These are phyloP conservation scores for Tenthredo amoena DNA, from an alignment of 2,888 invertebrate species.

Conservation along the genomic window DNA sequence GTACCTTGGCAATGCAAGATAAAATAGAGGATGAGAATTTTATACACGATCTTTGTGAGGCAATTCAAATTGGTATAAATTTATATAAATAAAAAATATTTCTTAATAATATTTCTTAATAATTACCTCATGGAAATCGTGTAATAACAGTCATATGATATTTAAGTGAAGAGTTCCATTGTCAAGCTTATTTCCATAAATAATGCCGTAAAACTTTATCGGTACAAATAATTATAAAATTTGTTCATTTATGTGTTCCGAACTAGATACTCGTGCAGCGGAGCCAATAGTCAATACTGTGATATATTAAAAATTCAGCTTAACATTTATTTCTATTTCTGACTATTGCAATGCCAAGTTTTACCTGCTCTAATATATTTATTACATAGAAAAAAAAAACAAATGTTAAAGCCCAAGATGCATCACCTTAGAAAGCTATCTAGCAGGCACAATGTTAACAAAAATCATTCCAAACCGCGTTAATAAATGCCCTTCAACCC, in stretches of 20 bases:
- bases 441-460: slow-evolving; percentile 49
- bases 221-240: slow-evolving; percentile 24
- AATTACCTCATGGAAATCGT: not conserved
- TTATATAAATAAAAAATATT: slow-evolving; percentile 9
- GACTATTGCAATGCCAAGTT: slow-evolving; percentile 54
- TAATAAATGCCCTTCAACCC: slow-evolving; percentile 40
- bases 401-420: slow-evolving; percentile 33
- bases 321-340: slow-evolving; percentile 55
- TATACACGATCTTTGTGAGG: not conserved
- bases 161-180: not conserved
- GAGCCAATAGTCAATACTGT: slow-evolving; percentile 66
- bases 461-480: slow-evolving; percentile 51
- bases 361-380: slow-evolving; percentile 49
- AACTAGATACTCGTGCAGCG: slow-evolving; percentile 3
- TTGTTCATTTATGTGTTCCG: slow-evolving; percentile 31
- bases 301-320: slow-evolving; percentile 65
- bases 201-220: slow-evolving; percentile 13
- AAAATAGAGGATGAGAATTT: slow-evolving; percentile 21
- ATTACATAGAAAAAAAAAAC: slow-evolving; percentile 4
- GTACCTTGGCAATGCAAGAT: slow-evolving; percentile 47
- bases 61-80: not conserved
- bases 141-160: not conserved
- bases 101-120: slow-evolving; percentile 29
- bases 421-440: slow-evolving; percentile 49
- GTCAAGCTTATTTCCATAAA: slow-evolving; percentile 29